A percentile compares a stretch with the other conserved stretches of the same genome.
phyloP scores from a whole-genome alignment of 2,888 invertebrate genomes.

The Eretmocerus hayati region DNA sequence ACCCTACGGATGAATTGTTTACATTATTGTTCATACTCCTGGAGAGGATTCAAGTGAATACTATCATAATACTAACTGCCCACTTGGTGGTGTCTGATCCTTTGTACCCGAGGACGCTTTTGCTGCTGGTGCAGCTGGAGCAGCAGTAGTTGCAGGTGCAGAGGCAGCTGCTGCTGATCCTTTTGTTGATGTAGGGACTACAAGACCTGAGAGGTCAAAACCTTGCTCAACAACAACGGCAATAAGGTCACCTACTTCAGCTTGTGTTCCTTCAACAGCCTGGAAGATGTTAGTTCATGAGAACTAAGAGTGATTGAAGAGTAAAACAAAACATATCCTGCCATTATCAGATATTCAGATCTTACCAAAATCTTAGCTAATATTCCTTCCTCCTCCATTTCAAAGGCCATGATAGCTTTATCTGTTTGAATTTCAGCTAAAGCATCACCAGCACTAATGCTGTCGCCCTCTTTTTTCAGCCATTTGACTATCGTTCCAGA shows the following conservation, averaged over 20 bases:
- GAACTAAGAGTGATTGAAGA: too few species aligned
- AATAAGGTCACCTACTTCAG: conserved; percentile 52
- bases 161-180: conserved; percentile 17
- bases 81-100: conserved; percentile 30
- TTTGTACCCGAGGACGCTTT: conserved; percentile 12
- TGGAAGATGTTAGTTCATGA: conserved; percentile 26
- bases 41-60: neutral
- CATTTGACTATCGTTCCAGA: conserved; percentile 55
- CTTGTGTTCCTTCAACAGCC: conserved; percentile 49
- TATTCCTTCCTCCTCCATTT: conserved; percentile 56
- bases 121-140: conserved; percentile 14
- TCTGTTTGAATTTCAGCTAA: conserved; percentile 62
- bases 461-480: conserved; percentile 54
- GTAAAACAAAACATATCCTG: too few species aligned
- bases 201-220: conserved; percentile 54
- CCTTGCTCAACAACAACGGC: conserved; percentile 56
- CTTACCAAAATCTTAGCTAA: conserved; percentile 55
- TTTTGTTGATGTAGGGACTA: conserved; percentile 36
- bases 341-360: too few species aligned
- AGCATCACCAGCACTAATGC: conserved; percentile 54
- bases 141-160: conserved; percentile 8
- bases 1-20: conserved; percentile 30
- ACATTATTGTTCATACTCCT: too few species aligned
- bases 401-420: conserved; percentile 57
- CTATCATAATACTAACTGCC: conserved; percentile 31